A percentile compares a stretch with the other conserved stretches of the same genome.
Evolutionary conservation across 2,888 invertebrate genomes (phyloP).

Genomic region (Keiferia lycopersicella): DNA sequence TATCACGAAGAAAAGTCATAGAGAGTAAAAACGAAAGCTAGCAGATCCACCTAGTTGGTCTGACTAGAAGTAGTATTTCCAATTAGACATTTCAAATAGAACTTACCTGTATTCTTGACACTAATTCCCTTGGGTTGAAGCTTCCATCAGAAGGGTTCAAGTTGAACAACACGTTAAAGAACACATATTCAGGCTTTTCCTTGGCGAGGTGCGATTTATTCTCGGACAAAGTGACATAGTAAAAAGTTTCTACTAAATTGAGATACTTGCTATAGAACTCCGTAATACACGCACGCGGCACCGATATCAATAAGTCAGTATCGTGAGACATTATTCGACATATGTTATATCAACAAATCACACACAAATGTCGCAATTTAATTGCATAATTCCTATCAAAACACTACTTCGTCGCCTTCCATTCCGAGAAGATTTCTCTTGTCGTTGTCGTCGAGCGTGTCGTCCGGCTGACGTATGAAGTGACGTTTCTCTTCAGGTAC

Average conservation of each 20-base stretch:
- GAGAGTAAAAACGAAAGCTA: too few species aligned
- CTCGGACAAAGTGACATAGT: constrained; percentile 74
- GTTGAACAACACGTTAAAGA: constrained; percentile 71
- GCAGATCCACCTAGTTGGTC: background rate
- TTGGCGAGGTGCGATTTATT: constrained; percentile 58
- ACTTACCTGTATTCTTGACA: constrained; percentile 72
- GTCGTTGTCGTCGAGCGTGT: background rate
- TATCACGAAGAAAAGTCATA: too few species aligned
- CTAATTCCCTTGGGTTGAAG: constrained; percentile 65
- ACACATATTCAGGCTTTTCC: constrained; percentile 66
- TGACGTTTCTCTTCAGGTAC: constrained; percentile 1
- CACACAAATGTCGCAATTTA: constrained; percentile 54
- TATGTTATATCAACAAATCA: constrained; percentile 48
- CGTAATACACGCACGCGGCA: constrained; percentile 67
- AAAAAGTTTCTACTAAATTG: constrained; percentile 77
- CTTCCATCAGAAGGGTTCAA: constrained; percentile 68
- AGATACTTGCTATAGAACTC: constrained; percentile 73
- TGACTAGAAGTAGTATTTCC: background rate
- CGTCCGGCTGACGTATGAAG: background rate
- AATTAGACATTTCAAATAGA: background rate
- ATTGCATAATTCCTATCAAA: constrained; percentile 69
- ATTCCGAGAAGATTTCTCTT: constrained; percentile 34
- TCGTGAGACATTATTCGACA: constrained; percentile 64
- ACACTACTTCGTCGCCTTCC: constrained; percentile 50
- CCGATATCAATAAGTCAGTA: constrained; percentile 64